Percentiles rank a stretch among this genome's conserved stretches.
phyloP scores from a whole-genome alignment of 2,797 vertebrate species.

The Eulemur rubriventer region DNA sequence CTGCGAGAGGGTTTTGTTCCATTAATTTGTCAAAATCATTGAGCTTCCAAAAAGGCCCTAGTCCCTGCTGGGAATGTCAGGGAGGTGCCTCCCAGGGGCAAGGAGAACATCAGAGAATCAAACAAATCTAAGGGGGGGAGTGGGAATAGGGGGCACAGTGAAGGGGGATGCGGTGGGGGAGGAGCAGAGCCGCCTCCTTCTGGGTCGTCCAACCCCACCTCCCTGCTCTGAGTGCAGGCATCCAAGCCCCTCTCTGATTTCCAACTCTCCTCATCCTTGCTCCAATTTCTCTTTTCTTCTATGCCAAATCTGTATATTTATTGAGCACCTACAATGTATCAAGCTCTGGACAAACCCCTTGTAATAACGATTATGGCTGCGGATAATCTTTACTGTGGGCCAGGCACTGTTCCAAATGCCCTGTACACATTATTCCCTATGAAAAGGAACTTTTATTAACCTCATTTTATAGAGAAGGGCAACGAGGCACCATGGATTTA shows the following conservation, averaged over 20 bases:
- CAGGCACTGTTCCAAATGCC: neutral
- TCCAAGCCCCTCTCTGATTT: neutral
- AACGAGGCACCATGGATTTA: neutral
- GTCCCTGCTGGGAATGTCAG: neutral
- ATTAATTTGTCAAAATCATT: neutral
- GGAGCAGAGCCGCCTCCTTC: neutral
- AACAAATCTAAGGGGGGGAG: neutral
- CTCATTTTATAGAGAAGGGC: neutral
- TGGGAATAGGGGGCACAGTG: neutral
- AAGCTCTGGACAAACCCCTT: neutral
- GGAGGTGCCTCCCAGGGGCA: neutral
- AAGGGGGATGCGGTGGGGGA: neutral
- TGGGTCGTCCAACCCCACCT: neutral
- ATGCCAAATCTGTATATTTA: neutral
- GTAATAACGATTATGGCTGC: neutral
- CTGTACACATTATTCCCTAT: neutral
- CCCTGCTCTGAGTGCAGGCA: neutral
- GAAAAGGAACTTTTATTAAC: neutral
- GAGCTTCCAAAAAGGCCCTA: neutral
- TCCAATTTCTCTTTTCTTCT: neutral
- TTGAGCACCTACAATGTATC: neutral
- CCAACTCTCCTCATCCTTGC: neutral
- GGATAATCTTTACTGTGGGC: neutral
- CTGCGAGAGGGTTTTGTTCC: neutral
- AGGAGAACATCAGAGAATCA: neutral